phyloP scores from a whole-genome alignment of 2,797 vertebrate species.

The Rousettus madagascariensis region DNA sequence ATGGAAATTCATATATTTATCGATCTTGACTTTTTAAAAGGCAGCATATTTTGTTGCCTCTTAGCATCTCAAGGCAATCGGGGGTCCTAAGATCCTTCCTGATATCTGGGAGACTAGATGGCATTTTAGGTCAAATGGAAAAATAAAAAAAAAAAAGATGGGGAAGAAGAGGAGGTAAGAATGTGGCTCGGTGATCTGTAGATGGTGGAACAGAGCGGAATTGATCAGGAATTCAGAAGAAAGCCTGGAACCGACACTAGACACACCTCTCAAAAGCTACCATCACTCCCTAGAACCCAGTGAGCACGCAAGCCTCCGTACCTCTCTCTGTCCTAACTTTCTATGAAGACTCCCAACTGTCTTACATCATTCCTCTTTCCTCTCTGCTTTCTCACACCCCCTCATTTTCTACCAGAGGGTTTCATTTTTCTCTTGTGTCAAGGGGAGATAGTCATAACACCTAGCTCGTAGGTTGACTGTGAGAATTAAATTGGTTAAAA shows the following conservation, averaged over 20 bases:
- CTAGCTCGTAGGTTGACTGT: neutral
- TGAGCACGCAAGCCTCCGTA: accelerated
- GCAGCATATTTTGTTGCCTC: neutral
- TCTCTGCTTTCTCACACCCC: neutral
- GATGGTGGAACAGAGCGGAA: neutral
- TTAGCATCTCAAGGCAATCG: neutral
- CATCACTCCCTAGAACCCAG: neutral
- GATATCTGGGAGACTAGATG: neutral
- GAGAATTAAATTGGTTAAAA: conserved; percentile 31
- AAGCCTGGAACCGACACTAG: neutral
- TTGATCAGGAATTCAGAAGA: neutral
- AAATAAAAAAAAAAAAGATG: neutral
- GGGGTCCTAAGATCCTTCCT: conserved; percentile 5
- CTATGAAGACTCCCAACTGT: neutral
- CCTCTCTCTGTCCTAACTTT: neutral
- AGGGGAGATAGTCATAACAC: neutral
- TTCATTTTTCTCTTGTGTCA: neutral
- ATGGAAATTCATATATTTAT: conserved; percentile 63
- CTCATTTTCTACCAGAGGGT: neutral
- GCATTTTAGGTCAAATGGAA: conserved; percentile 26
- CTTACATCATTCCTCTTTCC: accelerated
- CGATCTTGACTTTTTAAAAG: conserved; percentile 67
- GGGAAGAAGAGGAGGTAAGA: neutral
- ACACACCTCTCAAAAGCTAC: neutral
- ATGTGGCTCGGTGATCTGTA: neutral